Evolutionary conservation across 37 sponge, comb jelly and placozoan species (phyloP).

Genomic region (Hormiphora californensis): DNA sequence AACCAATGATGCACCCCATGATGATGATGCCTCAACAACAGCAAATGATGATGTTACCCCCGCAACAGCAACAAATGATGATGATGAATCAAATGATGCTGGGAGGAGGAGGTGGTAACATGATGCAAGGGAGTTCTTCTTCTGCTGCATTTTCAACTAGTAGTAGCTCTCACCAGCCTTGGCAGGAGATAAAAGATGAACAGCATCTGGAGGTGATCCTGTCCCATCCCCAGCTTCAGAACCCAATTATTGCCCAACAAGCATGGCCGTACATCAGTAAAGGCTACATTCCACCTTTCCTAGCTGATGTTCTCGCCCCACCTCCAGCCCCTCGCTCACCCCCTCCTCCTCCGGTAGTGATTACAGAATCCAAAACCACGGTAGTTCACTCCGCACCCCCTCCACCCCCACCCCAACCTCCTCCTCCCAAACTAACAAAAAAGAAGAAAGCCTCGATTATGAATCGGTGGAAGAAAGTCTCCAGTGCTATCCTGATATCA

Average conservation of each 20-base stretch:
- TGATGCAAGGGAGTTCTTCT: no score
- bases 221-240: neutral
- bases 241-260: neutral
- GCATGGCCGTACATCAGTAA: constrained; percentile 8
- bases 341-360: neutral
- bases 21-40: no score
- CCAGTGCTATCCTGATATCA: no score
- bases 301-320: no score
- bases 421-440: neutral
- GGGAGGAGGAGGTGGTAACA: no score
- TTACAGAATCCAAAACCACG: neutral
- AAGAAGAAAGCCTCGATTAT: neutral
- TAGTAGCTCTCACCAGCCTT: no score
- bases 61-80: neutral
- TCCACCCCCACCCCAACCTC: neutral
- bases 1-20: neutral
- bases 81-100: neutral
- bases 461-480: neutral
- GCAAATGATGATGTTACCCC: neutral
- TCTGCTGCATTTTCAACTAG: no score
- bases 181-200: neutral
- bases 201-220: neutral
- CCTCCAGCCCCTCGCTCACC: no score
- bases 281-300: neutral
- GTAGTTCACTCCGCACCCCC: no score